phyloP scores from a whole-genome alignment of 2,888 invertebrate species.

The Diaperis boleti region DNA sequence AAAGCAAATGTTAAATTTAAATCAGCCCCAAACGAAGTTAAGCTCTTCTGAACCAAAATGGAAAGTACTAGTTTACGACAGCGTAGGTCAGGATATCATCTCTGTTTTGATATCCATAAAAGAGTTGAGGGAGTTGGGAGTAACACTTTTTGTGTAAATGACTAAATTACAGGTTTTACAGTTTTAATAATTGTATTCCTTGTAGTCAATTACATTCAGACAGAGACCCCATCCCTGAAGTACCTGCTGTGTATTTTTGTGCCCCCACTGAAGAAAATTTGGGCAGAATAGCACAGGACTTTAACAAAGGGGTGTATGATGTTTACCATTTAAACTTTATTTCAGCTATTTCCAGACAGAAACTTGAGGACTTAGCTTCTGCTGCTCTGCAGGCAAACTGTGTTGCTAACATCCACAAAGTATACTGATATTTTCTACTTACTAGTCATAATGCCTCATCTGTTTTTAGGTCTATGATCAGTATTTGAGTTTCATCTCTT shows the following conservation, averaged over 20 bases:
- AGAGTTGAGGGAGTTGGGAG: conserved; percentile 94
- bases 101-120: conserved; percentile 96
- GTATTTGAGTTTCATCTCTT: conserved; percentile 96
- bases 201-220: conserved; percentile 87
- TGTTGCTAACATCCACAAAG: conserved; percentile 93
- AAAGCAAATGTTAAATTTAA: conserved; percentile 96
- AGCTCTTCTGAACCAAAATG: conserved; percentile 89
- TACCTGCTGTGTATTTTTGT: conserved; percentile 98
- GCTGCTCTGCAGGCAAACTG: conserved; percentile 92
- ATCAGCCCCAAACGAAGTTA: conserved; percentile 82
- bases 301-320: conserved; percentile 91
- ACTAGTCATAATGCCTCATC: background rate
- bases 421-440: conserved; percentile 60
- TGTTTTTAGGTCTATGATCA: conserved; percentile 88
- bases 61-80: conserved; percentile 97
- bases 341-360: conserved; percentile 92
- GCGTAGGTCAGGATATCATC: conserved; percentile 97
- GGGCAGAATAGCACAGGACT: conserved; percentile 90
- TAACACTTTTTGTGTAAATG: conserved; percentile 95
- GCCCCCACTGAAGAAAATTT: conserved; percentile 96
- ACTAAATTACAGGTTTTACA: conserved; percentile 31
- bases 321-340: conserved; percentile 97
- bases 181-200: conserved; percentile 11
- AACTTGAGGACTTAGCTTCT: conserved; percentile 94
- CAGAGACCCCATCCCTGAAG: conserved; percentile 95